Percentiles rank a stretch among this genome's conserved stretches.
Conservation (phyloP, 2,888 invertebrate species). For the Lasioglossum marginatum region DNA sequence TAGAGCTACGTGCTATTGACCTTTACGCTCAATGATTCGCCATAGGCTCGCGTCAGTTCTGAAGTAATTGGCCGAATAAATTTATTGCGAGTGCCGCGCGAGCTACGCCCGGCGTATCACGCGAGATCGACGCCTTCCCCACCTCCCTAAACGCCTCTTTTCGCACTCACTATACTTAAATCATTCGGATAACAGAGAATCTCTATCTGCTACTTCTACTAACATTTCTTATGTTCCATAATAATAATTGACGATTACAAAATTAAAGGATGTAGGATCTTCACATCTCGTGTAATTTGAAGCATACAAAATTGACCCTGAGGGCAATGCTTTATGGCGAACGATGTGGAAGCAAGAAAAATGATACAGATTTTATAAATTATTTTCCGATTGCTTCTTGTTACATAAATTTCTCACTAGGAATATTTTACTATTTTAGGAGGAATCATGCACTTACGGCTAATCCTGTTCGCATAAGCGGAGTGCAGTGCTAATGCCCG, state of each 20-base stretch:
- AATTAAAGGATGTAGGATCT: not conserved
- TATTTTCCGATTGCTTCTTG: not conserved
- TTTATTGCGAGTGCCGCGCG: conserved; percentile 52
- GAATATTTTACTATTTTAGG: not conserved
- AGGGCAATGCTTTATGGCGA: not conserved
- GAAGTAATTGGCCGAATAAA: conserved; percentile 67
- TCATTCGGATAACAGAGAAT: not conserved
- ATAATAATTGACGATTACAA: not conserved
- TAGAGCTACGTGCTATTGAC: conserved; percentile 69
- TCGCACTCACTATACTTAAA: not conserved
- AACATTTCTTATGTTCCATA: not conserved
- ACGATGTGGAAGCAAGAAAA: not conserved
- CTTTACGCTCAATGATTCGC: conserved; percentile 70
- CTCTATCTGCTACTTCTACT: not conserved
- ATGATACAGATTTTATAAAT: not conserved
- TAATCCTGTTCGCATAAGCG: not conserved
- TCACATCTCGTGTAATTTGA: not conserved
- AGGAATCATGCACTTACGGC: not conserved
- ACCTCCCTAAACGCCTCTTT: conserved; percentile 9
- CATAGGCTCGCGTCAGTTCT: conserved; percentile 60
- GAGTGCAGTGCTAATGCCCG: not conserved
- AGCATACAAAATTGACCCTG: not conserved
- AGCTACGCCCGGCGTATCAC: conserved; percentile 21
- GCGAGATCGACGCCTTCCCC: conserved; percentile 30
- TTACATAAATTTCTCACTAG: not conserved